These are phyloP conservation scores for Drosophila pullipes DNA, from an alignment of 2,888 invertebrate genomes.

Conservation along the genomic window DNA sequence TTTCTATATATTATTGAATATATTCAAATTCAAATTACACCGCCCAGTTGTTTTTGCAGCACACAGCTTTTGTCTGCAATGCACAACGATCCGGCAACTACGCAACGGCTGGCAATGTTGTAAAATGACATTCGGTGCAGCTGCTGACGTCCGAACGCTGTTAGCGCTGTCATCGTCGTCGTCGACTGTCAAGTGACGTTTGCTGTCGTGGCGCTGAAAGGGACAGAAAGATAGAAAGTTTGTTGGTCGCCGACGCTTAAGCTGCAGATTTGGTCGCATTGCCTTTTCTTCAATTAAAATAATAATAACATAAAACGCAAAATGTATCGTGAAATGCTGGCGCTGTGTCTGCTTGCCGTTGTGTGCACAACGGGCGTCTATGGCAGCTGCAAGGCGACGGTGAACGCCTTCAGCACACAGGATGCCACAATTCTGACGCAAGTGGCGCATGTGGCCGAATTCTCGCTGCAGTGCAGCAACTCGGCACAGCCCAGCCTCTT, in stretches of 20 bases:
- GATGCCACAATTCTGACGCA: conserved; percentile 96
- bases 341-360: conserved; percentile 65
- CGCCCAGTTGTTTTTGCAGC: neutral
- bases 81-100: conserved; percentile 9
- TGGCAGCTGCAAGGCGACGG: conserved; percentile 88
- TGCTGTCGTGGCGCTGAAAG: conserved; percentile 72
- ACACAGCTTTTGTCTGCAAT: neutral
- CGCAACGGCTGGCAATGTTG: conserved; percentile 4
- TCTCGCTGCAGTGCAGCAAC: conserved; percentile 92
- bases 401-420: conserved; percentile 94
- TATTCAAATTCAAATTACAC: conserved; percentile 1
- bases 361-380: conserved; percentile 62
- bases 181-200: conserved; percentile 68
- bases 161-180: conserved; percentile 18
- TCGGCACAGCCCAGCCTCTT: conserved; percentile 91
- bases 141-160: conserved; percentile 45
- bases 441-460: conserved; percentile 96
- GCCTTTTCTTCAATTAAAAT: conserved; percentile 28
- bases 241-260: conserved; percentile 19
- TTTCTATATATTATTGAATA: neutral
- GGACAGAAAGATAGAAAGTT: conserved; percentile 71
- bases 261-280: neutral
- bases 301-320: neutral
- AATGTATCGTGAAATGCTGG: conserved; percentile 75
- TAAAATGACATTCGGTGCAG: neutral